phyloP scores from a whole-genome alignment of 2,113 vertebrate genomes.

The Hippocampus comes region DNA sequence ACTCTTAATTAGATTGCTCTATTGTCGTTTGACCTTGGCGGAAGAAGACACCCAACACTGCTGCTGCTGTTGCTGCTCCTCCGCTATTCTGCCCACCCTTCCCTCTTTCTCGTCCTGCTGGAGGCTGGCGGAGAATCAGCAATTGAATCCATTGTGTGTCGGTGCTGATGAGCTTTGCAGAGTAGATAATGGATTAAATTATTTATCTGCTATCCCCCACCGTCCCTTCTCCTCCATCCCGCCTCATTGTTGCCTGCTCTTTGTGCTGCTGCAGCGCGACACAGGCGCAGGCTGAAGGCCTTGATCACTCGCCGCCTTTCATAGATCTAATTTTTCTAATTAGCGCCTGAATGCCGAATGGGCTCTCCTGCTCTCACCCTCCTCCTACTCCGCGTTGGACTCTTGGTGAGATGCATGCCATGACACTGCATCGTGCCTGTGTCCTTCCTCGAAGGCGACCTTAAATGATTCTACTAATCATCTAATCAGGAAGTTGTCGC shows the following conservation, averaged over 20 bases:
- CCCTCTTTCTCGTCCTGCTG: conserved; percentile 72
- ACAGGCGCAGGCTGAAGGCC: conserved; percentile 86
- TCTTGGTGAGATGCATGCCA: conserved; percentile 75
- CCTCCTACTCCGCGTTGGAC: conserved; percentile 53
- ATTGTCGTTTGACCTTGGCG: conserved; percentile 72
- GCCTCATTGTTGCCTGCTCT: conserved; percentile 69
- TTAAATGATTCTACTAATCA: conserved; percentile 49
- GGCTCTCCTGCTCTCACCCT: conserved; percentile 57
- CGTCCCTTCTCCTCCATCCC: conserved; percentile 65
- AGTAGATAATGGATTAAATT: conserved; percentile 98
- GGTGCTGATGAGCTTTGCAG: conserved; percentile 86
- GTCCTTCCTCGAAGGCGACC: conserved; percentile 19
- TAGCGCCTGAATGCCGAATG: conserved; percentile 85
- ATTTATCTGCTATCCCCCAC: conserved; percentile 80
- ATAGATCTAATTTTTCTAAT: conserved; percentile 98
- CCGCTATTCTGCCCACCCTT: conserved; percentile 1
- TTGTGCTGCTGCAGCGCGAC: conserved; percentile 63
- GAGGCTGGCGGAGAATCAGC: conserved; percentile 76
- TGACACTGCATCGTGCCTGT: conserved; percentile 53
- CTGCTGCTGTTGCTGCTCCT: conserved; percentile 11
- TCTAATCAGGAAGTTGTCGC: conserved; percentile 54
- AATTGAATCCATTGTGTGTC: conserved; percentile 76
- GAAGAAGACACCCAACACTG: conserved; percentile 61
- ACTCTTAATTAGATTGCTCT: conserved; percentile 70
- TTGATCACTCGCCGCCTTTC: conserved; percentile 86